Base-by-base conservation (phyloP, 2,888 invertebrate species). In the Tenodera sinensis region DNA sequence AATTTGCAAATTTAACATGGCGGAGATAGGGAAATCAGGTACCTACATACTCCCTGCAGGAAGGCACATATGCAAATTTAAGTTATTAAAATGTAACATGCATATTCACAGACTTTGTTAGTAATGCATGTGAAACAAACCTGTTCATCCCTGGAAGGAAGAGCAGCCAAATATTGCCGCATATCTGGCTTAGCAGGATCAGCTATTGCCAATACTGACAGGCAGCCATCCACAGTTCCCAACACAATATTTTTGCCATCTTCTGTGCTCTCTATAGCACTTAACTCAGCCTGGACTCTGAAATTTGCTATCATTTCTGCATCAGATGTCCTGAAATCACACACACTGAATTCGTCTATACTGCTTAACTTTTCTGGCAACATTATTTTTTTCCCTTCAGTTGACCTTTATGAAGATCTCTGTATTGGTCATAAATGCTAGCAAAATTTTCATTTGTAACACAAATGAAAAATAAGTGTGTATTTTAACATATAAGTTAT, bases 231-330 rank as follows among this genome's bases (percentile, higher is more conserved):
- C 1, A 98, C 97, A 0, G 98, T 98, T 0, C 98, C 98, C 88
- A 99, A 94, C 1, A 98, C 97, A 81, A 98, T 95, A 28, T 97
- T 96, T 91, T 95, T 96, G 0, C 98, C 98, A 91, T 97, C 97
- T 88, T 96, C 96, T 0, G 97, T 97, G 91, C 97, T 98, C 91
- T 97, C 97, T 0, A 98, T 96, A 0, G 97, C 97, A 2, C 97
- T 98, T 90, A 98, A 94, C 93, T 98, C 98, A 0, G 98, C 98
- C 91, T 98, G 97, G 0, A 98, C 96, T 54, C 98, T 94, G 92
- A 98, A 99, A 93, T 99, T 98, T 0, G 99, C 99, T 91, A 99
- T 97, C 94, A 97, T 96, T 92, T 96, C 96, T 0, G 98, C 98
- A 92, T 99, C 99, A 0, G 95, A 93, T 20, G 98, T 97, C 91